Percentiles rank a stretch among this genome's conserved stretches.
Evolutionary conservation across 2,113 vertebrate genomes (phyloP).

Genomic region (Scophthalmus maximus): DNA sequence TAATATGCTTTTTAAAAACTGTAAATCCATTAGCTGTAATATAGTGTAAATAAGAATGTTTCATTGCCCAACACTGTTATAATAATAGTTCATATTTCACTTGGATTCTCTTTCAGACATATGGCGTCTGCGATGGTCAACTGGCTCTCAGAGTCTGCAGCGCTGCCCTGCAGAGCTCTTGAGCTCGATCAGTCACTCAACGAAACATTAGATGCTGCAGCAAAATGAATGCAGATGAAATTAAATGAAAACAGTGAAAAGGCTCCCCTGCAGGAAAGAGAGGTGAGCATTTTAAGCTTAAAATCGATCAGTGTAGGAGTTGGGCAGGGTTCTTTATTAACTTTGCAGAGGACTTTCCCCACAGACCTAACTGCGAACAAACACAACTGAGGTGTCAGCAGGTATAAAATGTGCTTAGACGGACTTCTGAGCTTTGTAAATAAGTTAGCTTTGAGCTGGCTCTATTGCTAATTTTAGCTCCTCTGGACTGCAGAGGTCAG

Average conservation of each 20-base stretch:
- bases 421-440: constrained; percentile 73
- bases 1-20: background rate
- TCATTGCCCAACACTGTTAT: no score
- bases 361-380: constrained; percentile 54
- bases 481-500: constrained; percentile 43
- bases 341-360: constrained; percentile 72
- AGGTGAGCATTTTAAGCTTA: constrained; percentile 54
- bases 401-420: constrained; percentile 73
- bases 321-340: constrained; percentile 72
- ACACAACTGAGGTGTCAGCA: constrained; percentile 78
- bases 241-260: constrained; percentile 71
- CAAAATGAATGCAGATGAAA: constrained; percentile 69
- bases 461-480: constrained; percentile 59
- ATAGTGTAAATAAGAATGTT: background rate
- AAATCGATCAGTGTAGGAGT: constrained; percentile 71
- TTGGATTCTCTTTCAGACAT: constrained; percentile 18
- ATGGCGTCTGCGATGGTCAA: constrained; percentile 35
- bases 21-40: background rate
- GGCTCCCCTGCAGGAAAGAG: constrained; percentile 54
- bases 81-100: background rate
- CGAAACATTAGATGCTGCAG: constrained; percentile 69
- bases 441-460: constrained; percentile 60
- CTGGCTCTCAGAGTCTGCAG: constrained; percentile 19
- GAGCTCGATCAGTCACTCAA: constrained; percentile 55
- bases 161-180: constrained; percentile 59